Base-by-base conservation (phyloP, 1,140 invertebrate genomes). In the Lamellibrachia luymesi region DNA sequence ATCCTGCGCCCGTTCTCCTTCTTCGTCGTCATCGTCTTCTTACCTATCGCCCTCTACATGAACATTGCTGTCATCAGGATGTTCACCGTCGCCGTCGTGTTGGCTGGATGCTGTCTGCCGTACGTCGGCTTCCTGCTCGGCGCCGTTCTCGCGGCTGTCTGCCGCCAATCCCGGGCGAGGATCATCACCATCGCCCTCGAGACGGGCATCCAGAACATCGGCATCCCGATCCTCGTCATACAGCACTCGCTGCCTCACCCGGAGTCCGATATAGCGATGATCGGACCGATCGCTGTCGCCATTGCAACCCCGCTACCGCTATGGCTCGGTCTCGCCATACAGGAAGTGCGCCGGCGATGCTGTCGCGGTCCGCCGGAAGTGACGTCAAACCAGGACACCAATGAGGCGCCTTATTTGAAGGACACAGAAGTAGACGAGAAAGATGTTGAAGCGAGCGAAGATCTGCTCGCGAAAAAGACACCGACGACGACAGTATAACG, bases 301-400 rank as follows among this genome's bases (percentile, higher is more conserved):
- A 97, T 98, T 52, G 98, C 99, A 98, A 99, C 98, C 1, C 99
- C 99, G 38, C 95, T 99, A 51, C 98, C 99, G 0, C 97, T 99
- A 94, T 93, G 97, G n/a, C 51, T 96, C 25, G 94, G 95, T 56
- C 95, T 96, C 38, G 94, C 94, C 49, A 94, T 96, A 50, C 89
- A 90, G 22, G 93, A 93, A 80, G 92, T 94, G 50, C 22, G 56
- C n/a, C 49, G 38, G 90, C 90, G 50, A 13, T 91, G 90, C 25
- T 91, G 90, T n/a, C 64, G 64, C 64, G 13, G 64, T 22, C 64
- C 64, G 64, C 64, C 64, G 64, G 64, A 17, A 80, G 64, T 80
- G 64, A 80, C 64, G 64, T 80, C 64, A 80, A 2, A 17, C 64
- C 8, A 80, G 8, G 64, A 80, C 13, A 80, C 64, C 64, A 80